phyloP scores from a whole-genome alignment of 2,888 invertebrate species.

The Epirrhoe alternata region DNA sequence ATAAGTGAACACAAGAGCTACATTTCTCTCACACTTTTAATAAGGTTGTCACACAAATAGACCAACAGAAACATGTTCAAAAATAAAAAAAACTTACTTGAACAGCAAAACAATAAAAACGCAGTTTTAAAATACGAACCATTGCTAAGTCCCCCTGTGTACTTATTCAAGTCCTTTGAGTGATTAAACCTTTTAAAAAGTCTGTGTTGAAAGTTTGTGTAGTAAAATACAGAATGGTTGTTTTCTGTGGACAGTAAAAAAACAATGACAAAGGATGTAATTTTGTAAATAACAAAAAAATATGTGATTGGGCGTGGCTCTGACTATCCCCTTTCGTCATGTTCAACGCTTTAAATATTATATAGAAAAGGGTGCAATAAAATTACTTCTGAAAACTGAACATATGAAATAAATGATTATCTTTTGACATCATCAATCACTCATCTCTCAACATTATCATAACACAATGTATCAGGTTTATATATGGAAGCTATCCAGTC shows the following conservation, averaged over 20 bases:
- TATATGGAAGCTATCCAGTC: background rate
- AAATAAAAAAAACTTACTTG: background rate
- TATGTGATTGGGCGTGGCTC: too few relatives aligned
- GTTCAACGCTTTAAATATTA: too few relatives aligned
- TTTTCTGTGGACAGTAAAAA: background rate
- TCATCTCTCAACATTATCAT: too few relatives aligned
- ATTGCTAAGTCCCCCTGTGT: constrained; percentile 10
- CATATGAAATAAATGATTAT: too few relatives aligned
- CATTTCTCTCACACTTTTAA: too few relatives aligned
- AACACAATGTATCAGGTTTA: background rate
- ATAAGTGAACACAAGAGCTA: too few relatives aligned
- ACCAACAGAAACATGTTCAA: background rate
- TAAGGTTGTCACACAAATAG: background rate
- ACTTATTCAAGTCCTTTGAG: constrained; percentile 18
- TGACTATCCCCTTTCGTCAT: too few relatives aligned
- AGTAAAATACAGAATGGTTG: background rate
- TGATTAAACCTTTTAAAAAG: constrained; percentile 9
- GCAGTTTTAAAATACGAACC: constrained; percentile 16
- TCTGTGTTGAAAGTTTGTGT: constrained; percentile 8
- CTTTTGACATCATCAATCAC: too few relatives aligned
- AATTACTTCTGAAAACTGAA: too few relatives aligned
- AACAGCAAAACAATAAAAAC: constrained; percentile 21
- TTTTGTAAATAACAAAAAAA: background rate
- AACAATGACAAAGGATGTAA: background rate
- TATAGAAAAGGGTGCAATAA: too few relatives aligned